Evolutionary conservation across 2,113 vertebrate species (phyloP).

Genomic region (western clawed frog (Xenopus tropicalis)): DNA sequence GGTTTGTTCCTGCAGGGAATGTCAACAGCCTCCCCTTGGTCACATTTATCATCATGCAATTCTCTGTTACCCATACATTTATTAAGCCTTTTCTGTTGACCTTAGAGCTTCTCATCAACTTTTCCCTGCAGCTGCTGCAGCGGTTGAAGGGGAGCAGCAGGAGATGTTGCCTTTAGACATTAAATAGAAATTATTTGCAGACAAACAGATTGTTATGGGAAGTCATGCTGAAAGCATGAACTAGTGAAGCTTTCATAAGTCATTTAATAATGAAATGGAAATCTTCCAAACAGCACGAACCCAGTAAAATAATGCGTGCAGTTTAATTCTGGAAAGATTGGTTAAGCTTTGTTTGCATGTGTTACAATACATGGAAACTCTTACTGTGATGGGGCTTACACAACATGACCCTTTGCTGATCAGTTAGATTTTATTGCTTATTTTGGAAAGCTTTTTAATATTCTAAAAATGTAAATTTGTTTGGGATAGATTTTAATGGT

Average conservation of each 20-base stretch:
- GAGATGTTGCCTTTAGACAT: conserved; percentile 28
- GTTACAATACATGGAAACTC: neutral
- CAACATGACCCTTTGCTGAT: neutral
- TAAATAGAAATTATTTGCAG: conserved; percentile 38
- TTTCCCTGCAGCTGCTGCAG: conserved; percentile 32
- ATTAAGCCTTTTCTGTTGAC: conserved; percentile 33
- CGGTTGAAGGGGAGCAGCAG: conserved; percentile 14
- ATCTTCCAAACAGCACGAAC: conserved; percentile 8
- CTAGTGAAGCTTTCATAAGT: conserved; percentile 1
- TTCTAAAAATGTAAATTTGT: no score
- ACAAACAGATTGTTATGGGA: conserved; percentile 32
- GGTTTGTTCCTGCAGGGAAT: conserved; percentile 11
- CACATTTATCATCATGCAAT: conserved; percentile 26
- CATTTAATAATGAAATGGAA: conserved; percentile 10
- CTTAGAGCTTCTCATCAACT: conserved; percentile 24
- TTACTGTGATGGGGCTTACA: neutral
- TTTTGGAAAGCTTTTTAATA: no score
- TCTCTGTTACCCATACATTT: conserved; percentile 37
- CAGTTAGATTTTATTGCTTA: neutral
- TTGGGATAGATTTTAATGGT: no score
- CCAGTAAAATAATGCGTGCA: neutral
- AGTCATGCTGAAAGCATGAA: conserved; percentile 33
- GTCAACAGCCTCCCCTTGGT: conserved; percentile 33
- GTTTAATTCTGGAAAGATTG: neutral
- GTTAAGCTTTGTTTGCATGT: neutral